phyloP scores from a whole-genome alignment of 2,797 vertebrate genomes.

The Carcharodon carcharias region DNA sequence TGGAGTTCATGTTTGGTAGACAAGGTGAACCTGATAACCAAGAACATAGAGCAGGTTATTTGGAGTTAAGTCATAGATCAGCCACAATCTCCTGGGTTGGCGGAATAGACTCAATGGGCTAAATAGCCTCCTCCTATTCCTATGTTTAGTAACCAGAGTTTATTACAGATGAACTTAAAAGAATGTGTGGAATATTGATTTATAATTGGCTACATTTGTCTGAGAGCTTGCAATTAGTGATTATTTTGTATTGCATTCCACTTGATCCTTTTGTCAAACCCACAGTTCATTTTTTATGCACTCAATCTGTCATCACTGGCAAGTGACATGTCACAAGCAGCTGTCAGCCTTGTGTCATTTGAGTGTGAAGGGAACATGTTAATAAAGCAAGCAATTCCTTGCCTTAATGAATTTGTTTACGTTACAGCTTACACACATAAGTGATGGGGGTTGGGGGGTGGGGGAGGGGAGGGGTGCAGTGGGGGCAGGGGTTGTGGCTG shows the following conservation, averaged over 20 bases:
- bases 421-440: neutral
- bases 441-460: neutral
- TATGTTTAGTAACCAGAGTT: neutral
- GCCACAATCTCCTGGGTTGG: too few species aligned
- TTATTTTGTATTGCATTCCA: neutral
- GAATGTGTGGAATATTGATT: neutral
- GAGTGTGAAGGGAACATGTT: neutral
- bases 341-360: constrained; percentile 16
- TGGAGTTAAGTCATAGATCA: neutral
- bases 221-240: neutral
- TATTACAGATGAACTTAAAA: neutral
- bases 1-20: too few species aligned
- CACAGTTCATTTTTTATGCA: neutral
- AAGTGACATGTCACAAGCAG: constrained; percentile 32
- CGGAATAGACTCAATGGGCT: neutral
- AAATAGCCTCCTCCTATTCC: neutral
- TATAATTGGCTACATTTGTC: neutral
- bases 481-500: neutral
- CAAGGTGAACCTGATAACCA: too few species aligned
- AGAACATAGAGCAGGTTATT: too few species aligned
- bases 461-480: too few species aligned
- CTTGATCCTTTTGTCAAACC: constrained; percentile 7
- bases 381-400: neutral
- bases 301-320: constrained; percentile 19
- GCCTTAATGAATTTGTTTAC: neutral